Conservation (phyloP, 2,797 vertebrate genomes). For the Clarias pachynema region DNA sequence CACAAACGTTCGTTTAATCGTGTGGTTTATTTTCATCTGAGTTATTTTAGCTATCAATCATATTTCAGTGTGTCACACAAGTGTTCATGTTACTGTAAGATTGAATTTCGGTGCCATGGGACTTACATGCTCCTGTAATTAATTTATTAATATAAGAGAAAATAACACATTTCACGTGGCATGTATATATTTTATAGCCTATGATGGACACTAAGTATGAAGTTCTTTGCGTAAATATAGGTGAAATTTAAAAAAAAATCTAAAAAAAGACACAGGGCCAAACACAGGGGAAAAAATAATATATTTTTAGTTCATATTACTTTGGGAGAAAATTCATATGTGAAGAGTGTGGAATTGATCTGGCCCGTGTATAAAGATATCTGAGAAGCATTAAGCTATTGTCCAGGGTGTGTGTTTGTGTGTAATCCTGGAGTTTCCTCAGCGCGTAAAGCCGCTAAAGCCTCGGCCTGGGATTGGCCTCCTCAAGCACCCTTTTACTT, state of each 20-base stretch:
- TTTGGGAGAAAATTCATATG: background rate
- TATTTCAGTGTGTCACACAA: background rate
- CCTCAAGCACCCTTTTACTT: constrained; percentile 14
- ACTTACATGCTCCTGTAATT: background rate
- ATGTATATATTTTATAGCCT: too few species aligned
- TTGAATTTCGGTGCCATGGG: background rate
- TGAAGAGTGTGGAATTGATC: constrained; percentile 35
- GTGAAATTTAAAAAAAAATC: background rate
- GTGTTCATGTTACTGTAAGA: background rate
- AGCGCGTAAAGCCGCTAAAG: constrained; percentile 79
- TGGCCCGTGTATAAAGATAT: constrained; percentile 66
- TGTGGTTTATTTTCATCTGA: background rate
- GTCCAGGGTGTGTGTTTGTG: constrained; percentile 67
- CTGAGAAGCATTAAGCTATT: constrained; percentile 70
- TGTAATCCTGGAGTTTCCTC: constrained; percentile 89
- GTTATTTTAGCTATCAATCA: background rate
- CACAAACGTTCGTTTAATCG: background rate
- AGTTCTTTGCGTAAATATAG: too few species aligned
- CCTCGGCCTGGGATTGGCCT: constrained; percentile 65
- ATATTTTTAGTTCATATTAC: too few species aligned
- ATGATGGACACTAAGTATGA: background rate
- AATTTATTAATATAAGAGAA: background rate
- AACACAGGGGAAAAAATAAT: background rate
- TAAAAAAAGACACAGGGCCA: background rate
- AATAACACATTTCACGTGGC: too few species aligned